Evolutionary conservation across 2,113 vertebrate species (phyloP).

Genomic region (Tachysurus fulvidraco): DNA sequence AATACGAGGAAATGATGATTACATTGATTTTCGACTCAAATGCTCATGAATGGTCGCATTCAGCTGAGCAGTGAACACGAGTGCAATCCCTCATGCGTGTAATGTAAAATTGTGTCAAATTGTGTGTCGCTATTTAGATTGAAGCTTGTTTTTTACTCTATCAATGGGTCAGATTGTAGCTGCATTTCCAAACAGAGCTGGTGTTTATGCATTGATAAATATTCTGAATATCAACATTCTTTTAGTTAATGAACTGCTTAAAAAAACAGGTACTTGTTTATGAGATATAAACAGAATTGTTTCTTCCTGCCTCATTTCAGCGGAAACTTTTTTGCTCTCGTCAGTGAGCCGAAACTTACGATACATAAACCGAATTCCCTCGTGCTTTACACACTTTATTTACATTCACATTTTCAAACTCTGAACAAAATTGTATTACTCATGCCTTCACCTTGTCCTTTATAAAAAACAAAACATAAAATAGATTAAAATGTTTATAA

Average conservation of each 20-base stretch:
- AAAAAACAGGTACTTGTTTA: not conserved
- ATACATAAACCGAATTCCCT: not conserved
- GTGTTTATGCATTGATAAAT: not conserved
- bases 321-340: not conserved
- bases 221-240: not conserved
- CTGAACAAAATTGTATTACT: not conserved
- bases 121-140: not conserved
- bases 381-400: not conserved
- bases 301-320: not conserved
- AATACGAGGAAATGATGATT: constrained; percentile 15
- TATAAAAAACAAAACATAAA: not conserved
- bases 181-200: not conserved
- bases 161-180: not conserved
- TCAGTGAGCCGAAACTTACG: not conserved
- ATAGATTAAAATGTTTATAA: not conserved
- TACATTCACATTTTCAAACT: not conserved
- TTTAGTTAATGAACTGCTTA: not conserved
- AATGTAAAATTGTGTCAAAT: not conserved
- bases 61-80: not conserved
- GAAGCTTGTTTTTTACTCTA: not conserved
- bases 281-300: not conserved
- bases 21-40: constrained; percentile 6
- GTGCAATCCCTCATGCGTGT: not conserved
- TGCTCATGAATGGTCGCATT: not conserved
- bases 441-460: not conserved